These are phyloP conservation scores for Apotomis capreana DNA, from an alignment of 2,888 invertebrate species.

Conservation along the genomic window DNA sequence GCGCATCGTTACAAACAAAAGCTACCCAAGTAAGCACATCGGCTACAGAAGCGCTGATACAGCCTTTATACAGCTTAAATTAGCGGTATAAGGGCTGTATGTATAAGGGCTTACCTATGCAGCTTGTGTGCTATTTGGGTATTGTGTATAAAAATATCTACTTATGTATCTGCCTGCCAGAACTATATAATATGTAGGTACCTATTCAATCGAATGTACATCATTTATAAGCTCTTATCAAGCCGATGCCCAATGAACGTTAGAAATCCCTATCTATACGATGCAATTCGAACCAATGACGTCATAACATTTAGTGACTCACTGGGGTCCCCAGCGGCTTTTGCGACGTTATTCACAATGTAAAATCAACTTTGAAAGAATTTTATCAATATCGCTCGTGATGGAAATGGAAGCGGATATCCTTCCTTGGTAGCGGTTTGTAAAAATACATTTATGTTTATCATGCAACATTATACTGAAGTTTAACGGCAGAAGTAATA, in stretches of 20 bases:
- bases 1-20: too few relatives aligned
- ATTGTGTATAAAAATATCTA: too few relatives aligned
- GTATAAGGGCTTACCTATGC: too few relatives aligned
- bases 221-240: too few relatives aligned
- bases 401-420: slow-evolving; percentile 40
- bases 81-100: too few relatives aligned
- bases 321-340: slow-evolving; percentile 10
- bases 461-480: slow-evolving; percentile 2
- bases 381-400: slow-evolving; percentile 49
- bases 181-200: too few relatives aligned
- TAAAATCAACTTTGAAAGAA: slow-evolving; percentile 47
- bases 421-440: slow-evolving; percentile 45
- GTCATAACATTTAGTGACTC: slow-evolving; percentile 24
- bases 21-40: too few relatives aligned
- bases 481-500: background rate
- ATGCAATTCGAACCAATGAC: background rate
- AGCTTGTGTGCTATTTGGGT: too few relatives aligned
- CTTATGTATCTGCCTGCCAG: too few relatives aligned
- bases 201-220: too few relatives aligned
- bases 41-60: too few relatives aligned
- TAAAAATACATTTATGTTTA: slow-evolving; percentile 49
- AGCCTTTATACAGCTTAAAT: too few relatives aligned
- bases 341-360: slow-evolving; percentile 15
- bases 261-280: slow-evolving; percentile 15
- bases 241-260: background rate